Conservation (phyloP, 1,140 invertebrate species). For the Cydia strobilella region DNA sequence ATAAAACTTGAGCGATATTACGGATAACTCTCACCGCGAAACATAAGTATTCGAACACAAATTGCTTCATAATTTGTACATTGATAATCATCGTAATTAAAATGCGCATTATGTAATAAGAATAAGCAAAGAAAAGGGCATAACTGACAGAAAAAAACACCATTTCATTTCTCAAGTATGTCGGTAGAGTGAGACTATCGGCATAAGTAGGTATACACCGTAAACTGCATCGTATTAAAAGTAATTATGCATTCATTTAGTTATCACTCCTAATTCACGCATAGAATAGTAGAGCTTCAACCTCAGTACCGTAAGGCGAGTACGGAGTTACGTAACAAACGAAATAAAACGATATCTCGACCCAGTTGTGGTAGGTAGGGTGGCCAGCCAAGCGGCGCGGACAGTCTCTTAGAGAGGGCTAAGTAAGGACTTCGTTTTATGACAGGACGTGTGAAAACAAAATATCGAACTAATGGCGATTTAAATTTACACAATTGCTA, state of each 20-base stretch:
- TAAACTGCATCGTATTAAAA: background rate
- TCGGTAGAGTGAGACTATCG: too few relatives aligned
- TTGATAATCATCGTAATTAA: too few relatives aligned
- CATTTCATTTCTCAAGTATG: too few relatives aligned
- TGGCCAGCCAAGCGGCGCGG: slow-evolving; percentile 11
- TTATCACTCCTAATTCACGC: slow-evolving; percentile 3
- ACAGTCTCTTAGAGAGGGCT: background rate
- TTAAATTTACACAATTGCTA: background rate
- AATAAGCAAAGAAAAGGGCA: too few relatives aligned
- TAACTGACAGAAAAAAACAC: too few relatives aligned
- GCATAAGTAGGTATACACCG: too few relatives aligned
- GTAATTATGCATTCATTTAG: background rate
- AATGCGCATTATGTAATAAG: too few relatives aligned
- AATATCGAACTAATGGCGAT: background rate
- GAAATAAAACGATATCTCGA: slow-evolving; percentile 21
- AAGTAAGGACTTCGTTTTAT: background rate
- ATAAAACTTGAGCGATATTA: background rate
- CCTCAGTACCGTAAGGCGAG: slow-evolving; percentile 12
- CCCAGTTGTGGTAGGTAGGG: slow-evolving; percentile 12
- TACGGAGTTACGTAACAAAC: slow-evolving; percentile 7
- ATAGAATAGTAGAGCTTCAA: slow-evolving; percentile 1
- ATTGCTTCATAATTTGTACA: too few relatives aligned
- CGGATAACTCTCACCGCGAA: too few relatives aligned
- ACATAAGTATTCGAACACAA: too few relatives aligned
- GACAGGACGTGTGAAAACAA: background rate